Conservation (phyloP, 2,888 invertebrate species). For the Nebria salina region DNA sequence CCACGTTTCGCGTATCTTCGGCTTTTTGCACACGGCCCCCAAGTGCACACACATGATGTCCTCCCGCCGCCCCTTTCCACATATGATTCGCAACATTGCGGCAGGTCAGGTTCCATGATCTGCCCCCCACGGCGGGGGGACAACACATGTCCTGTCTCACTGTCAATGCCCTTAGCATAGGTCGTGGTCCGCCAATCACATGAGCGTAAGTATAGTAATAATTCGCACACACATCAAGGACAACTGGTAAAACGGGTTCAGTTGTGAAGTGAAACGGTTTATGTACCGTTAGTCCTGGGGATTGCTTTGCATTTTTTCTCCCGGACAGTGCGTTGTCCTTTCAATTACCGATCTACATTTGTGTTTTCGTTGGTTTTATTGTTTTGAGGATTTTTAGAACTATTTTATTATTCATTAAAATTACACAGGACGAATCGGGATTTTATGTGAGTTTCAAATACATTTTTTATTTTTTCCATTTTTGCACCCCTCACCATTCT, state of each 20-base stretch:
- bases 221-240: conserved; percentile 45
- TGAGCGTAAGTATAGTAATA: conserved; percentile 53
- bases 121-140: conserved; percentile 35
- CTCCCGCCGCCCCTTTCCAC: conserved; percentile 55
- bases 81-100: conserved; percentile 60
- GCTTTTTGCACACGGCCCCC: conserved; percentile 59
- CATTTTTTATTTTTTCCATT: no score
- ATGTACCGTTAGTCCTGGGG: conserved; percentile 15
- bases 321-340: background rate
- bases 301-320: background rate
- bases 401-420: background rate
- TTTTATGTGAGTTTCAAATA: no score
- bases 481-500: no score
- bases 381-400: background rate
- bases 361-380: background rate
- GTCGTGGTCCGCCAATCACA: conserved; percentile 56
- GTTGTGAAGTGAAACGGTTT: background rate
- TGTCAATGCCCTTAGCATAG: conserved; percentile 61
- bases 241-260: conserved; percentile 25
- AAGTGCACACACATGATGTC: conserved; percentile 48
- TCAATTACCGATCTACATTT: background rate
- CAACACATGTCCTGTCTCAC: conserved; percentile 49
- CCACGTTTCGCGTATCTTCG: conserved; percentile 55
- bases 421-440: no score
- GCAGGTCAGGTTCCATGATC: conserved; percentile 57